Percentiles rank a stretch among this genome's conserved stretches.
These are phyloP conservation scores for Charaxes varanes DNA, from an alignment of 1,140 invertebrate genomes.

Conservation along the genomic window DNA sequence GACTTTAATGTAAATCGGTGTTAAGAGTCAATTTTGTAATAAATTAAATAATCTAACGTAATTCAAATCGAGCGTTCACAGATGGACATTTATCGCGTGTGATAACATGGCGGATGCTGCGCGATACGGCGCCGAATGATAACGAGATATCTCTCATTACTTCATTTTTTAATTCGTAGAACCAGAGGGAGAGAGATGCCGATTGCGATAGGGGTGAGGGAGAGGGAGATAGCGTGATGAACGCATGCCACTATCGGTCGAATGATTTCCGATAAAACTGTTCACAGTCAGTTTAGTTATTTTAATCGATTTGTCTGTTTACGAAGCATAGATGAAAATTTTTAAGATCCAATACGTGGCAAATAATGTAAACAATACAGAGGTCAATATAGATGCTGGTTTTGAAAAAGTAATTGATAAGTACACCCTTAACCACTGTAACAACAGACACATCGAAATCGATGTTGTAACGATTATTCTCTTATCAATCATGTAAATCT, in stretches of 20 bases:
- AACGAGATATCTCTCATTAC: slow-evolving; percentile 40
- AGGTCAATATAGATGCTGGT: too few relatives aligned
- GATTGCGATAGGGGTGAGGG: slow-evolving; percentile 16
- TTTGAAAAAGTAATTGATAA: too few relatives aligned
- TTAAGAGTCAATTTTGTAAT: neutral
- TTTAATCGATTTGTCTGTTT: slow-evolving; percentile 15
- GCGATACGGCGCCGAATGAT: slow-evolving; percentile 28
- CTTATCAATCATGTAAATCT: slow-evolving; percentile 14
- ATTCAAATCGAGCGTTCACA: slow-evolving; percentile 25
- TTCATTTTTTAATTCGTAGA: slow-evolving; percentile 39
- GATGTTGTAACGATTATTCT: slow-evolving; percentile 1
- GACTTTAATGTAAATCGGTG: neutral
- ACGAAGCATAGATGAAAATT: neutral
- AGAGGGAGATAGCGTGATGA: slow-evolving; percentile 36
- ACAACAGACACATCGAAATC: neutral
- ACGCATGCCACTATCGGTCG: slow-evolving; percentile 29
- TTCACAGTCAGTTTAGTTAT: slow-evolving; percentile 11
- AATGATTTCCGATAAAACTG: slow-evolving; percentile 27
- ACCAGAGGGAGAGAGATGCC: slow-evolving; percentile 27
- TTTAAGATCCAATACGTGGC: too few relatives aligned
- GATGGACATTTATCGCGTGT: slow-evolving; percentile 35
- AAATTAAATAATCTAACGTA: slow-evolving; percentile 16
- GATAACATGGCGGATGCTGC: slow-evolving; percentile 48
- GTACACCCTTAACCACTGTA: neutral
- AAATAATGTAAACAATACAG: too few relatives aligned